Evolutionary conservation across 2,888 invertebrate genomes (phyloP), one percentile per base, ranked within the genome.

Genomic region (Phyllotreta cruciferae): DNA sequence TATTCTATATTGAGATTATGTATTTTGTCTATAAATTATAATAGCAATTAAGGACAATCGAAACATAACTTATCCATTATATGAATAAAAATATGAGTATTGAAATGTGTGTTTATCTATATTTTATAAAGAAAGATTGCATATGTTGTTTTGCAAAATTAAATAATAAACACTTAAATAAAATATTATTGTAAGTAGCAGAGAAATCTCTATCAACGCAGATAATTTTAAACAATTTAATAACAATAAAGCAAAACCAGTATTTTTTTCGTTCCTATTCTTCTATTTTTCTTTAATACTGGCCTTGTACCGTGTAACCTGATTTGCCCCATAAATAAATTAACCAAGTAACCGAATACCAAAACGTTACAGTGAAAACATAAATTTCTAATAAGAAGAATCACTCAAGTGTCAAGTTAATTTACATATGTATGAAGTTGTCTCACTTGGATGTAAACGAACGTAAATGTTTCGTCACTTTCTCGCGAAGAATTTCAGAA

Each of bases 401-500:
- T 62, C 62, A 62, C 49, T 6, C 11, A 11, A 49, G 49, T 61
- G 49, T 61, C 61, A 49, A 24, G 44, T 63, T 56, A 60, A 64
- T 64, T 64, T 64, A 64, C 63, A 55, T 60, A 61, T 24, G 24
- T 37, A 54, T n/a, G 44, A 56, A 45, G 52, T 45, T 67, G 10
- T 68, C 62, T 69, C 64, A 49, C 49, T 71, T 62, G 56, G 35
- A 41, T 49, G 36, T 63, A 63, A 14, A 34, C 47, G 47, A 24
- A n/a, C 47, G 39, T 45, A 24, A 10, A 65, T 56, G 36, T 55
- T 54, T 52, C 34, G 35, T 64, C 64, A 54, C 61, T 66, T 64
- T 69, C 62, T 61, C 58, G 36, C 14, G 6, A 68, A 64, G 67
- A 68, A 70, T 70, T 63, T 64, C 50, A 63, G 63, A 35, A 60